phyloP scores from a whole-genome alignment of 2,797 vertebrate genomes.

The Chelidonichthys spinosus region DNA sequence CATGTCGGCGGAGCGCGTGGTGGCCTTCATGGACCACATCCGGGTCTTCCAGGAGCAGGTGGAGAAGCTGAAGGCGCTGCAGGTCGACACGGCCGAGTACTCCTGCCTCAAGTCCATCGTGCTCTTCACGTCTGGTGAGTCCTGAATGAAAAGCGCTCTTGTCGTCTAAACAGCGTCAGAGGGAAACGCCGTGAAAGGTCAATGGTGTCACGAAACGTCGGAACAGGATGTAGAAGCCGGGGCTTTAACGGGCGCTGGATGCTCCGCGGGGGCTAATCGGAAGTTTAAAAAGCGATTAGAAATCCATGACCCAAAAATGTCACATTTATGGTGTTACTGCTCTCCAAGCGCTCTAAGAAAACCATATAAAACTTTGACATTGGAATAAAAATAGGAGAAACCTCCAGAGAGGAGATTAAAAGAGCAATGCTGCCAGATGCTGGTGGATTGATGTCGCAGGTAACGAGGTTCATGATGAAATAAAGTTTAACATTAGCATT shows the following conservation, averaged over 20 bases:
- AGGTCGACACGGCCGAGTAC: conserved; percentile 89
- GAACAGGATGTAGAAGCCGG: neutral
- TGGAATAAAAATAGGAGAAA: neutral
- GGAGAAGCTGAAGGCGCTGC: conserved; percentile 91
- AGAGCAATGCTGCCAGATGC: neutral
- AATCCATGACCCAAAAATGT: neutral
- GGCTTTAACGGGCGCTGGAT: neutral
- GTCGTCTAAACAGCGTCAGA: neutral
- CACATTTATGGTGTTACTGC: neutral
- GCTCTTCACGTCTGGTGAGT: conserved; percentile 90
- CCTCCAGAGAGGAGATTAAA: neutral
- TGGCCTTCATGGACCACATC: conserved; percentile 93
- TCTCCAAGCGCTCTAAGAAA: neutral
- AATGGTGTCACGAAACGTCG: neutral
- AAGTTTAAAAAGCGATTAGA: neutral
- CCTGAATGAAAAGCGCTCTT: neutral
- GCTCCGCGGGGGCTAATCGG: neutral
- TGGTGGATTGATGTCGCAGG: neutral
- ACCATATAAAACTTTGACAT: neutral
- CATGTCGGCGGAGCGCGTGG: conserved; percentile 89
- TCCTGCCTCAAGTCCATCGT: conserved; percentile 91
- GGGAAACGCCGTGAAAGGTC: neutral
- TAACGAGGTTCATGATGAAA: neutral
- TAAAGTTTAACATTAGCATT: neutral
- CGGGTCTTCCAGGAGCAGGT: conserved; percentile 92